Evolutionary conservation across 2,888 invertebrate species (phyloP), one percentile per base, ranked within the genome.

Genomic region (Scaptomyza flava): DNA sequence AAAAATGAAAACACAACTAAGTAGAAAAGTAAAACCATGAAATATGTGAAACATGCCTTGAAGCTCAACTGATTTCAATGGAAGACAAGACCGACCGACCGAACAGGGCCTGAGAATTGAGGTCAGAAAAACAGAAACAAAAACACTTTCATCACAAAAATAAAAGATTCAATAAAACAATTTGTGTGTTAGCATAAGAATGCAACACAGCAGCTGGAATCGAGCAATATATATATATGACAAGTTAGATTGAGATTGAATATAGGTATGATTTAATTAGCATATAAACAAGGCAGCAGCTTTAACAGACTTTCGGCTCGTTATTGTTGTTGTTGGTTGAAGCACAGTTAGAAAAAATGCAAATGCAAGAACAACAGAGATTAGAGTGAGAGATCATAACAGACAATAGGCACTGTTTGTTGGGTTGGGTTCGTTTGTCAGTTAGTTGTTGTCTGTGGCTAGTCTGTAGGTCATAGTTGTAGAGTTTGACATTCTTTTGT

Each of bases 41-140:
- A 88, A 84, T 79, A 88, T 89, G 87, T 85, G 85, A 87, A 87
- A 85, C 78, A 89, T 76, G 89, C 67, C 62, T 42, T 31, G 54
- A 57, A 66, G 68, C 59, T 31, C 58, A 68, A 47, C 38, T 38
- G 54, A 67, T 57, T 77, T 72, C 68, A 74, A 74, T 77, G 69
- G 51, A 34, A 64, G 61, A 51, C 57, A 42, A 54, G 36, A 36
- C 36, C 6, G 41, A 56, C 38, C 14, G 47, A 17, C 47, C 27
- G 11, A 27, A 4, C 20, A 42, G 36, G 47, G 61, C 58, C 61
- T 72, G 73, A 63, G 76, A 79, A 79, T 69, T 74, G 80, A 51
- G 88, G 85, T 85, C 85, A 85, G 81, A 23, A 23, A 23, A 23
- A 23, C 1, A 23, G 27, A 27, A 27, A 27, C 6, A 85, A 86